These are phyloP conservation scores for Eurytoma californica DNA, from an alignment of 2,888 invertebrate genomes.

Conservation along the genomic window DNA sequence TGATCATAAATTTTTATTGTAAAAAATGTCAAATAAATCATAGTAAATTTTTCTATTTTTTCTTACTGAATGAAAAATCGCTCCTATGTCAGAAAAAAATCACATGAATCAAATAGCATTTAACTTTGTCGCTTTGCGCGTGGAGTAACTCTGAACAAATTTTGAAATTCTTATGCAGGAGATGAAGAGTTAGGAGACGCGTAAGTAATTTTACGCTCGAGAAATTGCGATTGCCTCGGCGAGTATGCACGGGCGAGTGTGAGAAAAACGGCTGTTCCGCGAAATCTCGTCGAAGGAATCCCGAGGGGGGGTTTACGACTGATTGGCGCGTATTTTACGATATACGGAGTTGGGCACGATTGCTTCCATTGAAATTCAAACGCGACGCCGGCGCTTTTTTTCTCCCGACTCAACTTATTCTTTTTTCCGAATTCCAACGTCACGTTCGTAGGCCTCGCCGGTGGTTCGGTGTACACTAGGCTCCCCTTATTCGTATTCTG, in stretches of 20 bases:
- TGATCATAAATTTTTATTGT: too few species aligned
- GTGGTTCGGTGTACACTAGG: not conserved
- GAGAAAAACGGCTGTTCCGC: not conserved
- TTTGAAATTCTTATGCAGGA: not conserved
- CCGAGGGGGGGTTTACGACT: not conserved
- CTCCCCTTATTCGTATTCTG: not conserved
- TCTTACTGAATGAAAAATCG: too few species aligned
- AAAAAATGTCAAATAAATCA: too few species aligned
- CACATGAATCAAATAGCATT: too few species aligned
- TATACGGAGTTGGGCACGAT: not conserved
- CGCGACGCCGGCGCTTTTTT: not conserved
- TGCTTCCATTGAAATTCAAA: conserved; percentile 16
- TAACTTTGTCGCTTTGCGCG: too few species aligned
- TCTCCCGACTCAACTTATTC: not conserved
- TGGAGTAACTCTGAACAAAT: too few species aligned
- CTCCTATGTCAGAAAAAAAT: too few species aligned
- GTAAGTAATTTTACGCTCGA: not conserved
- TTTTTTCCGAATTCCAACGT: not conserved
- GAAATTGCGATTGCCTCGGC: not conserved
- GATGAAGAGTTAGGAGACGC: not conserved
- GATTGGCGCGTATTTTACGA: not conserved
- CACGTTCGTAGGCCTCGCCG: conserved; percentile 3
- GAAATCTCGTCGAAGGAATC: not conserved
- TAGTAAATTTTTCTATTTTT: too few species aligned
- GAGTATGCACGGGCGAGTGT: not conserved